Evolutionary conservation across 2,797 vertebrate species (phyloP).

Genomic region (Linurgus olivaceus): DNA sequence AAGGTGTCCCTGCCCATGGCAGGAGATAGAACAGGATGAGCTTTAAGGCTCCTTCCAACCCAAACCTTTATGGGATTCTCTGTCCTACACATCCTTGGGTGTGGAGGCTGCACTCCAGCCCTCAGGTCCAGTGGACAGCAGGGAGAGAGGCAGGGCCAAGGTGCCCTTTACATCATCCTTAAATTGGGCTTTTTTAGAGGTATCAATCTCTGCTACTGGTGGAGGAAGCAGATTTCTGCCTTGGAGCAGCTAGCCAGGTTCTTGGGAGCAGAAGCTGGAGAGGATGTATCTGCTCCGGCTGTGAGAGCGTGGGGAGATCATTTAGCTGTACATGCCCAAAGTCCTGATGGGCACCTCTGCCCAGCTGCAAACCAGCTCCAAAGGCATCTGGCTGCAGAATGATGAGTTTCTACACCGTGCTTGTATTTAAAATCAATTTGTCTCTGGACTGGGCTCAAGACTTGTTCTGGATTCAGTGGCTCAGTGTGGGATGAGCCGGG

Average conservation of each 20-base stretch:
- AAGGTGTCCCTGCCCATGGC: not conserved
- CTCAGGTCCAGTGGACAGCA: fast-evolving
- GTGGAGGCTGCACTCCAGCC: not conserved
- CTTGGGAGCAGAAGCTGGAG: not conserved
- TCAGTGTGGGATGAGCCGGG: not conserved
- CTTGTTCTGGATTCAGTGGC: not conserved
- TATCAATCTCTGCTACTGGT: not conserved
- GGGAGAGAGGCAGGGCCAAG: not conserved
- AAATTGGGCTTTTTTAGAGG: not conserved
- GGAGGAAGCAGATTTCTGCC: not conserved
- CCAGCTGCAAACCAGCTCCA: not conserved
- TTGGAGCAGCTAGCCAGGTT: not conserved
- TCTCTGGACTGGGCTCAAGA: not conserved
- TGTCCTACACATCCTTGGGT: not conserved
- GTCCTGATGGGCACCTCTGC: not conserved
- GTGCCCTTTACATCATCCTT: fast-evolving
- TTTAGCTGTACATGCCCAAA: not conserved
- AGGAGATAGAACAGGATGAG: not conserved
- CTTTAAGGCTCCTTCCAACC: not conserved
- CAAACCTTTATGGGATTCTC: not conserved
- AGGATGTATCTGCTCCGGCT: not conserved
- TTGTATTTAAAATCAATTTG: not conserved
- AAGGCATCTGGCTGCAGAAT: not conserved
- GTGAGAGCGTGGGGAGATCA: not conserved
- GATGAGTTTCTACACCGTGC: not conserved